Percentiles rank a stretch among this genome's conserved stretches.
phyloP scores from a whole-genome alignment of 2,888 invertebrate genomes.

The Tryphoninae sp. region DNA sequence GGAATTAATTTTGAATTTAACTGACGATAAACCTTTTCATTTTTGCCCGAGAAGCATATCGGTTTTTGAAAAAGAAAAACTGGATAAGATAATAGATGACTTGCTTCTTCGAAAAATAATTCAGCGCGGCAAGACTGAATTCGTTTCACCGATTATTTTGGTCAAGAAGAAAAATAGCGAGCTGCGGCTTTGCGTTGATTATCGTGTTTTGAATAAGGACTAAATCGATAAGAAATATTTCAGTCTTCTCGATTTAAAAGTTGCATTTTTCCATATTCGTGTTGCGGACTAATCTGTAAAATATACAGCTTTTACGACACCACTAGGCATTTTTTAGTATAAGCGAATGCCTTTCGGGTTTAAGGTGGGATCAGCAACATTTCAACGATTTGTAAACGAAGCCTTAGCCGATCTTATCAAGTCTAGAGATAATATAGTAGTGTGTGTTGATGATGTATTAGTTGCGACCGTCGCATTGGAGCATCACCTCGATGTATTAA shows the following conservation, averaged over 20 bases:
- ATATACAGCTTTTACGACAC: slow-evolving; percentile 63
- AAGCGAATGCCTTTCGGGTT: slow-evolving; percentile 57
- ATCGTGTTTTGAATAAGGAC: slow-evolving; percentile 48
- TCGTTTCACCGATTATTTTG: slow-evolving; percentile 56
- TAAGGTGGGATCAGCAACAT: slow-evolving; percentile 37
- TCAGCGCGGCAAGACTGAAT: slow-evolving; percentile 55
- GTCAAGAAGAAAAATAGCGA: slow-evolving; percentile 54
- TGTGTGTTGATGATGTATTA: slow-evolving; percentile 55
- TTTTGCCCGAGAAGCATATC: slow-evolving; percentile 55
- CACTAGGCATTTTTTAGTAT: slow-evolving; percentile 60
- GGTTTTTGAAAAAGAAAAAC: slow-evolving; percentile 49
- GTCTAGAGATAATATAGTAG: slow-evolving; percentile 52
- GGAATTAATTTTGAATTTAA: slow-evolving; percentile 48
- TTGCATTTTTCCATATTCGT: slow-evolving; percentile 61
- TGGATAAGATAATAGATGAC: slow-evolving; percentile 44
- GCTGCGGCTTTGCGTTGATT: slow-evolving; percentile 53
- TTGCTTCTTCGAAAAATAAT: slow-evolving; percentile 52
- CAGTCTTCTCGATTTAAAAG: slow-evolving; percentile 55
- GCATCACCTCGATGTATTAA: slow-evolving; percentile 50
- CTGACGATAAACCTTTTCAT: slow-evolving; percentile 49
- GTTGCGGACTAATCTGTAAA: slow-evolving; percentile 57
- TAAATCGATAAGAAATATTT: slow-evolving; percentile 53
- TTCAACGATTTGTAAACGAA: slow-evolving; percentile 45
- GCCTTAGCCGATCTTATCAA: slow-evolving; percentile 39
- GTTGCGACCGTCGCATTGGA: slow-evolving; percentile 49